A percentile compares a stretch with the other conserved stretches of the same genome.
Evolutionary conservation across 1,140 invertebrate genomes (phyloP).

Genomic region (Semibalanus balanoides): DNA sequence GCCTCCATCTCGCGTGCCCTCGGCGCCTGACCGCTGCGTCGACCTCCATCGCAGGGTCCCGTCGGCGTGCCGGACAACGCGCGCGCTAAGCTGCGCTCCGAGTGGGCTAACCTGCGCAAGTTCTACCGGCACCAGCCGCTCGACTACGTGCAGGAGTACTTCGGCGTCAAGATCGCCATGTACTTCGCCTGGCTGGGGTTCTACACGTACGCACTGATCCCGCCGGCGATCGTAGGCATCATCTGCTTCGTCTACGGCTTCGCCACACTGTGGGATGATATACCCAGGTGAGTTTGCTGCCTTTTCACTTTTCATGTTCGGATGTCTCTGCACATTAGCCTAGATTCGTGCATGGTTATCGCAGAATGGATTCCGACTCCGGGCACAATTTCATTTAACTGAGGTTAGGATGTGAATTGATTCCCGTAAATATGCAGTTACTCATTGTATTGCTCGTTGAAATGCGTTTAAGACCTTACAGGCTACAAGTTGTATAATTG

Average conservation of each 20-base stretch:
- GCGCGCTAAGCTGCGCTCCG: constrained; percentile 49
- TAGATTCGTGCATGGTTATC: no score
- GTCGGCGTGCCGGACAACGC: constrained; percentile 11
- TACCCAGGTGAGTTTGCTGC: constrained; percentile 47
- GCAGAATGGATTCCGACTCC: no score
- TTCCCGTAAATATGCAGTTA: no score
- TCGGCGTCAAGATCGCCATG: constrained; percentile 81
- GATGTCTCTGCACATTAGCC: no score
- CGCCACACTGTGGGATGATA: constrained; percentile 65
- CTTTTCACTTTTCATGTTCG: no score
- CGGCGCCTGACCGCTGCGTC: no score
- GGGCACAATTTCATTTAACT: no score
- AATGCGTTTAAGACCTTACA: no score
- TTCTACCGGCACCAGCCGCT: constrained; percentile 85
- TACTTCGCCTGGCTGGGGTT: constrained; percentile 99
- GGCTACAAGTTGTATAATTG: no score
- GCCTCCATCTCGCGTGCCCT: no score
- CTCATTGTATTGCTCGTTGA: no score
- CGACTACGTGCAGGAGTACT: constrained; percentile 74
- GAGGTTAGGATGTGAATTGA: no score
- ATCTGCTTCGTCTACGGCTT: constrained; percentile 77
- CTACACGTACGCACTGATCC: constrained; percentile 84
- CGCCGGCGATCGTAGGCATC: constrained; percentile 68
- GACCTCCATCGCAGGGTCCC: constrained; percentile 12
- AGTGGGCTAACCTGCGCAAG: constrained; percentile 75